Percentiles rank a stretch among this genome's conserved stretches.
Conservation (phyloP, 2,888 invertebrate genomes). For the Onchidella celtica region DNA sequence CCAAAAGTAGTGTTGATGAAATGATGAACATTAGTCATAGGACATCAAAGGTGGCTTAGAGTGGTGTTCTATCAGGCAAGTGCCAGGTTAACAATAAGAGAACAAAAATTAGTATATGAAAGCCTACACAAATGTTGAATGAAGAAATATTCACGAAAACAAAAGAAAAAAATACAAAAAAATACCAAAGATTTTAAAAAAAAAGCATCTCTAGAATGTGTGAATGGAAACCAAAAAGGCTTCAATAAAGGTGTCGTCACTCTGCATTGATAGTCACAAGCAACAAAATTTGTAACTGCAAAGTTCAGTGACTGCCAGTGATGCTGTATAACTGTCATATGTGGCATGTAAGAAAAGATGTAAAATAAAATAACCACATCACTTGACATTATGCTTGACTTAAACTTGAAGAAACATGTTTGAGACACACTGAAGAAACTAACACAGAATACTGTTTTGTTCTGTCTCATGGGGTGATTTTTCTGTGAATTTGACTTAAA, state of each 20-base stretch:
- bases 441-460: no score
- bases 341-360: not conserved
- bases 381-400: no score
- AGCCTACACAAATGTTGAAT: no score
- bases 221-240: not conserved
- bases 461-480: no score
- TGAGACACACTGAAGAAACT: no score
- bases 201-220: no score
- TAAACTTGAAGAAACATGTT: no score
- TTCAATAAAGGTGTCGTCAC: not conserved
- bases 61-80: no score
- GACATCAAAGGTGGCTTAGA: not conserved
- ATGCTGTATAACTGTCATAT: not conserved
- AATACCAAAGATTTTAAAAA: no score
- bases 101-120: not conserved
- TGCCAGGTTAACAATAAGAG: not conserved
- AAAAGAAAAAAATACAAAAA: not conserved
- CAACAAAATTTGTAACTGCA: not conserved
- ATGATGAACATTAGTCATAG: not conserved
- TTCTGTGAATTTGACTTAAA: no score
- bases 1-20: constrained; percentile 30
- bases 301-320: not conserved
- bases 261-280: not conserved
- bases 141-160: no score
- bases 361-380: no score